phyloP scores from a whole-genome alignment of 2,888 invertebrate species.

The Serrognathus titanus region DNA sequence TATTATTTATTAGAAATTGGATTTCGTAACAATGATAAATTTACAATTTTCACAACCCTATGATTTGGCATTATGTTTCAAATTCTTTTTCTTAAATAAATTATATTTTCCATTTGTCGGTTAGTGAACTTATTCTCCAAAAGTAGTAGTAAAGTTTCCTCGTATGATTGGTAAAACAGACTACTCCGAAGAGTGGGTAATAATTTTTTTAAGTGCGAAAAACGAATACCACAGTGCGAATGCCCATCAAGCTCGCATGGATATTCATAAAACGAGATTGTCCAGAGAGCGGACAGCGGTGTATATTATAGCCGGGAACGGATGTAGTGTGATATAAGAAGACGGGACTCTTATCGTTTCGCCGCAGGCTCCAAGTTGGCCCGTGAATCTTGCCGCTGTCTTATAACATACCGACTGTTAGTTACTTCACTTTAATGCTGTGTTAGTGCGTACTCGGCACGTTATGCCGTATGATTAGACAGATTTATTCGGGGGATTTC shows the following conservation, averaged over 20 bases:
- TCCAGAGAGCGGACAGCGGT: slow-evolving; percentile 16
- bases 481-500: slow-evolving; percentile 47
- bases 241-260: slow-evolving; percentile 19
- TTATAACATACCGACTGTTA: slow-evolving; percentile 37
- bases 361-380: slow-evolving; percentile 29
- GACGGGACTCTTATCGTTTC: slow-evolving; percentile 28
- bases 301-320: slow-evolving; percentile 23
- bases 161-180: no score
- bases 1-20: no score
- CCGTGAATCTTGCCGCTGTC: slow-evolving; percentile 31
- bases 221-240: no score
- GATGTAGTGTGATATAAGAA: slow-evolving; percentile 24
- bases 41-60: no score
- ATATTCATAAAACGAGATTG: slow-evolving; percentile 31
- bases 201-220: no score
- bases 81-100: no score
- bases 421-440: slow-evolving; percentile 42
- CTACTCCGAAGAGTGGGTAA: slow-evolving; percentile 14
- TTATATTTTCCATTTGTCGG: no score
- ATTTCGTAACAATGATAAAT: no score
- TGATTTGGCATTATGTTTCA: no score
- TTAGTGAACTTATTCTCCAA: no score
- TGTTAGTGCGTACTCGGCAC: slow-evolving; percentile 48
- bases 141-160: no score
- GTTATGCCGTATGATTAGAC: slow-evolving; percentile 48